These are phyloP conservation scores for Parazoanthus atlanticus DNA, from an alignment of 92 coral and sea anemone species.

Conservation along the genomic window DNA sequence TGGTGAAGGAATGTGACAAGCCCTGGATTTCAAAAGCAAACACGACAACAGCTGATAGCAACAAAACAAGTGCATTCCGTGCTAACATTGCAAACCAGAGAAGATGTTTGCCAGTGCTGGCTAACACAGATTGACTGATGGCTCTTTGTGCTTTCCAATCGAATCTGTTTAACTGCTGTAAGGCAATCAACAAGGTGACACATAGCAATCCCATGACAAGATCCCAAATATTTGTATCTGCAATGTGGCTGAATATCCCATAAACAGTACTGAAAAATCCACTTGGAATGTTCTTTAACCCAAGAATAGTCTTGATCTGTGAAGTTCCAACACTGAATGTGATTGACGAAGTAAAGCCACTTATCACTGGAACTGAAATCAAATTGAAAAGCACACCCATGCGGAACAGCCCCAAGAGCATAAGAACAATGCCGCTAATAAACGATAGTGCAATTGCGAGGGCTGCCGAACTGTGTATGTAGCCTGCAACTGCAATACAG, in stretches of 20 bases:
- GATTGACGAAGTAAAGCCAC: conserved; percentile 57
- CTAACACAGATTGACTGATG: conserved; percentile 32
- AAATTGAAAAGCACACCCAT: conserved; percentile 50
- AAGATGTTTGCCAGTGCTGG: conserved; percentile 14
- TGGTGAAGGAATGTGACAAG: conserved; percentile 30
- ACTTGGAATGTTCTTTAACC: conserved; percentile 44
- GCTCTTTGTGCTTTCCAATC: conserved; percentile 33
- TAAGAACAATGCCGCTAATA: conserved; percentile 46
- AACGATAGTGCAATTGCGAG: conserved; percentile 45
- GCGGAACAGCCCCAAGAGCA: conserved; percentile 49
- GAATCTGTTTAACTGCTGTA: conserved; percentile 36
- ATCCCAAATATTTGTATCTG: conserved; percentile 51
- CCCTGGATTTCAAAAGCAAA: conserved; percentile 49
- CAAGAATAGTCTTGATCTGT: conserved; percentile 46
- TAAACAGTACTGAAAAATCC: conserved; percentile 40
- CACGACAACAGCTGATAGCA: conserved; percentile 41
- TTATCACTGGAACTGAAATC: conserved; percentile 54
- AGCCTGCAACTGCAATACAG: conserved; percentile 50
- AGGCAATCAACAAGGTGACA: conserved; percentile 24
- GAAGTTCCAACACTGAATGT: conserved; percentile 51
- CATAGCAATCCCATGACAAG: conserved; percentile 44
- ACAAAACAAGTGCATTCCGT: conserved; percentile 51
- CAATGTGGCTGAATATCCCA: conserved; percentile 39
- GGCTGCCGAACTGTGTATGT: conserved; percentile 42
- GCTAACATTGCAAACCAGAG: conserved; percentile 49